Base-by-base conservation (phyloP, 1,140 invertebrate species). In the Tetraneura akinire region DNA sequence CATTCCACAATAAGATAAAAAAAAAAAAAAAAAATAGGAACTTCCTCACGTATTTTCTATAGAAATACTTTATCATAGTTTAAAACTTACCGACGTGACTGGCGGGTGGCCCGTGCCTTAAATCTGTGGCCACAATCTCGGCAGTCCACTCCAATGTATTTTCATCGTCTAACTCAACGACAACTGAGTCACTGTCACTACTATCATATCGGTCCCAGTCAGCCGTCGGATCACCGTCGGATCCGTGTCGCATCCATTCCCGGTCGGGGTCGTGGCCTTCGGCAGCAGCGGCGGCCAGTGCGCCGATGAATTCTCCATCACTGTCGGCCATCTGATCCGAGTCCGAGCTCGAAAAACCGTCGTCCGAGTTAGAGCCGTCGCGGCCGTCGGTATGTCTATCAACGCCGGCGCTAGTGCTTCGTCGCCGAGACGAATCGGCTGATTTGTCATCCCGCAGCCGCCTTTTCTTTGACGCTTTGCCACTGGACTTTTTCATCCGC, bases 61-160 rank as follows among this genome's bases (percentile, higher is more conserved):
- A n/a, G n/a, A n/a, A n/a, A n/a, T n/a, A n/a, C n/a, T n/a, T n/a
- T n/a, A n/a, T n/a, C n/a, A n/a, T n/a, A n/a, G n/a, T n/a, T n/a
- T n/a, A n/a, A n/a, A n/a, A 18, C 26, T 71, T 51, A 71, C 68
- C 16, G 16, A 29, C 49, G 26, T 14, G 23, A 26, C 5, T 5
- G 16, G 68, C 5, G 16, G 68, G 9, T 11, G 16, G 42, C 9
- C 5, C 51, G 6, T 45, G 47, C 10, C 68, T 29, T 5, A 51
- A 10, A 4, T 71, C 68, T 5, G 68, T 29, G 3, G 68, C 68
- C 16, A 71, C 16, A 5, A 71, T 71, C 47, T 71, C 68, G 9
- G 68, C n/a, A 0, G 68, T 71, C 68, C 68, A 71, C 26, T 71
- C 68, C 4, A 71, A 8, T 23, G 29, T 29, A n/a, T 49, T 11